Evolutionary conservation across 2,797 vertebrate species (phyloP).

Genomic region (Carcharodon carcharias): DNA sequence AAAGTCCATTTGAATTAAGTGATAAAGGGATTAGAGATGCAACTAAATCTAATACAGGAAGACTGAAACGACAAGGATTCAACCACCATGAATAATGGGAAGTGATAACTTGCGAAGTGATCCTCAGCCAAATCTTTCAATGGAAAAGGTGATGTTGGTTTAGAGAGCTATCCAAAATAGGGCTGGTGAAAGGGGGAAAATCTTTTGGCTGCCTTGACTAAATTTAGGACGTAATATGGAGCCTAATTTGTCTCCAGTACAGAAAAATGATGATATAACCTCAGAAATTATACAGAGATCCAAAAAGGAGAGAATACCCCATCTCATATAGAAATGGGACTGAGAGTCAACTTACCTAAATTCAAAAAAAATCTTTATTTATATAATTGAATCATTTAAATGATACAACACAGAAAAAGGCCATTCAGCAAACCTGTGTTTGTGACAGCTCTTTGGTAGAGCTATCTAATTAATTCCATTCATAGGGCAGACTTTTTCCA

Average conservation of each 20-base stretch:
- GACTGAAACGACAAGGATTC: neutral
- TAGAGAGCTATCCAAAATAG: neutral
- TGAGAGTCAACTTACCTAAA: neutral
- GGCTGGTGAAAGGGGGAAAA: neutral
- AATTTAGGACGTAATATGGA: neutral
- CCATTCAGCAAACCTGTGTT: neutral
- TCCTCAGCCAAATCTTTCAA: neutral
- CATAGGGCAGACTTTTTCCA: too few species aligned
- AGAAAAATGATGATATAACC: neutral
- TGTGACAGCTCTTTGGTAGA: neutral
- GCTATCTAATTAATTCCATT: neutral
- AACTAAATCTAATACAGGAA: neutral
- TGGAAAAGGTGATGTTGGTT: neutral
- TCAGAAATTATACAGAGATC: neutral
- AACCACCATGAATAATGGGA: neutral
- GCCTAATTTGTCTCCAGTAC: neutral
- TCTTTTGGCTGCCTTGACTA: neutral
- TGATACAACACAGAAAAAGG: neutral
- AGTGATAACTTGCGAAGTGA: neutral
- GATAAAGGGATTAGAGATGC: neutral
- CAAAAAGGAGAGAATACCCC: neutral
- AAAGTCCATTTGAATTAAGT: conserved; percentile 18
- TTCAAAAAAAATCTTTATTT: neutral
- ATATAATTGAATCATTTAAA: neutral
- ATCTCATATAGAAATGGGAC: neutral